Evolutionary conservation across 2,888 invertebrate genomes (phyloP).

Genomic region (Drosophila meridiana): DNA sequence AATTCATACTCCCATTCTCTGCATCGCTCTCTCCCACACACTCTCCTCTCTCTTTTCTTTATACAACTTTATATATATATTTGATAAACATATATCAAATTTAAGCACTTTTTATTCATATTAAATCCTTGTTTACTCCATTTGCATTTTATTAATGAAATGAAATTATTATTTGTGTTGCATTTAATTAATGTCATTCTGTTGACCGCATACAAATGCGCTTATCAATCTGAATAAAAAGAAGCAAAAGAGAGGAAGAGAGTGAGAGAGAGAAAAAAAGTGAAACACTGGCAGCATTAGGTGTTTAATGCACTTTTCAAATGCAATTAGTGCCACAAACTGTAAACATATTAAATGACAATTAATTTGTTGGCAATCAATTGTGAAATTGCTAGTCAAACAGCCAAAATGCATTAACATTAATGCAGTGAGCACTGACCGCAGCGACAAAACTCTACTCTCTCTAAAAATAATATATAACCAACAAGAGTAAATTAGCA

Average conservation of each 20-base stretch:
- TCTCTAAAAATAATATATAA: slow-evolving; percentile 3
- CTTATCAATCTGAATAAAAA: slow-evolving; percentile 52
- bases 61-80: neutral
- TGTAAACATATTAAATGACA: slow-evolving; percentile 68
- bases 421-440: slow-evolving; percentile 48
- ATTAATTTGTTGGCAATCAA: slow-evolving; percentile 74
- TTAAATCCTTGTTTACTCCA: neutral
- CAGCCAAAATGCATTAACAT: slow-evolving; percentile 75
- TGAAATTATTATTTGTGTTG: slow-evolving; percentile 19
- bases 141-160: slow-evolving; percentile 10
- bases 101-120: neutral
- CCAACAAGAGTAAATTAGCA: slow-evolving; percentile 14
- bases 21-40: neutral
- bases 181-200: slow-evolving; percentile 38
- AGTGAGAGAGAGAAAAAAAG: neutral
- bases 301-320: slow-evolving; percentile 72
- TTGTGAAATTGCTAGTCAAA: slow-evolving; percentile 66
- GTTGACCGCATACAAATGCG: slow-evolving; percentile 33
- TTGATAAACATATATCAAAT: neutral
- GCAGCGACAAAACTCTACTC: slow-evolving; percentile 21
- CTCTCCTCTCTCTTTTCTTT: neutral
- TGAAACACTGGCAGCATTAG: slow-evolving; percentile 30
- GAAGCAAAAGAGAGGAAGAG: neutral
- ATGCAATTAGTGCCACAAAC: slow-evolving; percentile 63
- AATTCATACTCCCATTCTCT: neutral